Percentiles rank a stretch among this genome's conserved stretches.
These are phyloP conservation scores for Pardalotus punctatus DNA, from an alignment of 2,113 vertebrate species.

Conservation along the genomic window DNA sequence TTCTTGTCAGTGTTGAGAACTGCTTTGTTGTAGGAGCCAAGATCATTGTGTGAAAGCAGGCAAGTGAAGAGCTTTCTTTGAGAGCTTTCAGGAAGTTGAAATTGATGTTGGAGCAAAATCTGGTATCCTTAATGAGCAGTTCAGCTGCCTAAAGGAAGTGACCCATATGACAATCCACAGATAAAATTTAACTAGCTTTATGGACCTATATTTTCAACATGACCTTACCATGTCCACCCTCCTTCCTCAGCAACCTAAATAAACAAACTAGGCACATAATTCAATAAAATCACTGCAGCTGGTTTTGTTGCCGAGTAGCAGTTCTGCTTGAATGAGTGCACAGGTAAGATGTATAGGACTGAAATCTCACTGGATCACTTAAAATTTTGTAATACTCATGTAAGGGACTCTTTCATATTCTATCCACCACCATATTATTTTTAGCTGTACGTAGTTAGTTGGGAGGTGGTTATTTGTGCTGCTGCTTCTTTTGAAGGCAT, in stretches of 20 bases:
- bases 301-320: not conserved
- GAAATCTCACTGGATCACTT: not conserved
- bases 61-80: not conserved
- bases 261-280: not conserved
- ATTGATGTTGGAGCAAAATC: not conserved
- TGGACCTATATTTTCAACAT: not conserved
- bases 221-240: not conserved
- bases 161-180: not conserved
- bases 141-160: slow-evolving; percentile 6
- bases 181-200: slow-evolving; percentile 26
- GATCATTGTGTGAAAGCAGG: not conserved
- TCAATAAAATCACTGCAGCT: not conserved
- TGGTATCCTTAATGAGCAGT: slow-evolving; percentile 31
- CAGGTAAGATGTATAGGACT: not conserved
- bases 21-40: not conserved
- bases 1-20: not conserved
- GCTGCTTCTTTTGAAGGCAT: not conserved
- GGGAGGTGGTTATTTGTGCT: not conserved
- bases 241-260: not conserved
- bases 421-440: not conserved
- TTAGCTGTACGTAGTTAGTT: not conserved
- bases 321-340: not conserved
- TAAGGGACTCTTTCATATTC: not conserved
- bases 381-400: not conserved
- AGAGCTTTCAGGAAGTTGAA: not conserved